These are phyloP conservation scores for Paramormyrops kingsleyae DNA, from an alignment of 2,113 vertebrate species.

Conservation along the genomic window DNA sequence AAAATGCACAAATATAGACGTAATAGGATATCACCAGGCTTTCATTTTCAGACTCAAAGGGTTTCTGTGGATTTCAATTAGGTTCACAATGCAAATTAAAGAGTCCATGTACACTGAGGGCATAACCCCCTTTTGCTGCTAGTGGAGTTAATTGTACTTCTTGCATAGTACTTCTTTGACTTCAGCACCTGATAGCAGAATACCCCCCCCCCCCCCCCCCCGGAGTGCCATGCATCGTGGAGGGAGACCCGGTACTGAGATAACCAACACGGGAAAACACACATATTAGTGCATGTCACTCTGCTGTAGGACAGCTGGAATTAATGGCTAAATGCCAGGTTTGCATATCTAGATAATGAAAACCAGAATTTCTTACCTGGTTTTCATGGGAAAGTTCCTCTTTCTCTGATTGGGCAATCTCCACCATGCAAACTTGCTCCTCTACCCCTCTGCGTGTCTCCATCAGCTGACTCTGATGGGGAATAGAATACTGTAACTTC, in stretches of 20 bases:
- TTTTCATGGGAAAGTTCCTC: conserved; percentile 43
- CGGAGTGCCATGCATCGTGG: background rate
- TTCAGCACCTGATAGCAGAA: background rate
- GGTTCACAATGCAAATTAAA: background rate
- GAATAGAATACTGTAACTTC: background rate
- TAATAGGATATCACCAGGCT: background rate
- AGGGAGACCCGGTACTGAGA: background rate
- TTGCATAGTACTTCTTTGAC: background rate
- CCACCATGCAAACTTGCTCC: conserved; percentile 29
- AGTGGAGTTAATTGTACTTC: background rate
- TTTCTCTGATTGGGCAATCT: conserved; percentile 29
- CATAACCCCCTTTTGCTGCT: background rate
- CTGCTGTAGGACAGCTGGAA: background rate
- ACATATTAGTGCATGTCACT: background rate
- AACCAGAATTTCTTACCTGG: conserved; percentile 32
- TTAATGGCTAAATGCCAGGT: background rate
- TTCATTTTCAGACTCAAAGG: background rate
- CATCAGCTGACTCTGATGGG: conserved; percentile 38
- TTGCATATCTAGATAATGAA: background rate
- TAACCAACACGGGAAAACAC: background rate
- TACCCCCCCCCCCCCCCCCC: background rate
- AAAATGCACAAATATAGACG: background rate
- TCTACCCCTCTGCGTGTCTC: conserved; percentile 24
- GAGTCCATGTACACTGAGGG: background rate
- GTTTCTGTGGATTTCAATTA: background rate